These are phyloP conservation scores for Bombus waltoni DNA, from an alignment of 1,140 invertebrate genomes.

Conservation along the genomic window DNA sequence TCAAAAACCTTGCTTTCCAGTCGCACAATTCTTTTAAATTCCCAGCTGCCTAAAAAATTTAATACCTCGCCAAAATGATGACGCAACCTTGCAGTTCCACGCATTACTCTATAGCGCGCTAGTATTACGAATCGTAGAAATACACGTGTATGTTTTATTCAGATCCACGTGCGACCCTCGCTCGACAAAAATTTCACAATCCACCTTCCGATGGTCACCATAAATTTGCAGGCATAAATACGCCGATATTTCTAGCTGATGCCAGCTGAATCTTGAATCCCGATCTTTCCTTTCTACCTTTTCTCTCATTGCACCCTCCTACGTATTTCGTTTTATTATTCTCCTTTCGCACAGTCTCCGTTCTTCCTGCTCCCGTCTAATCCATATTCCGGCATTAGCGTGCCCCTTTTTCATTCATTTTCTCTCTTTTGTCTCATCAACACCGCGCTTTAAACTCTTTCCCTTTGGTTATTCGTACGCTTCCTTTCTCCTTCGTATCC, in stretches of 20 bases:
- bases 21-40: no score
- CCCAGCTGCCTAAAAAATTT: no score
- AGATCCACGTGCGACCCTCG: not conserved
- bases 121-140: not conserved
- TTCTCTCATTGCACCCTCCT: not conserved
- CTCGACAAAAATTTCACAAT: not conserved
- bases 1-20: no score
- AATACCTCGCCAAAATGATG: not conserved
- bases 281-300: not conserved
- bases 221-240: constrained; percentile 67
- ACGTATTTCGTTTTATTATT: not conserved
- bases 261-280: constrained; percentile 50
- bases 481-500: not conserved
- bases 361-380: not conserved
- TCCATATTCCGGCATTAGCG: constrained; percentile 13
- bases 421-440: constrained; percentile 44
- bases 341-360: no score
- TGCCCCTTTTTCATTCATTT: constrained; percentile 1
- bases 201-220: constrained; percentile 47
- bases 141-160: not conserved
- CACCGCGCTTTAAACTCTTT: constrained; percentile 11
- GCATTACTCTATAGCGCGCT: not conserved
- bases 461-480: not conserved
- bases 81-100: not conserved
- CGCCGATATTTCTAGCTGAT: constrained; percentile 69